phyloP scores from a whole-genome alignment of 1,140 invertebrate species.

The Drosophila funebris region DNA sequence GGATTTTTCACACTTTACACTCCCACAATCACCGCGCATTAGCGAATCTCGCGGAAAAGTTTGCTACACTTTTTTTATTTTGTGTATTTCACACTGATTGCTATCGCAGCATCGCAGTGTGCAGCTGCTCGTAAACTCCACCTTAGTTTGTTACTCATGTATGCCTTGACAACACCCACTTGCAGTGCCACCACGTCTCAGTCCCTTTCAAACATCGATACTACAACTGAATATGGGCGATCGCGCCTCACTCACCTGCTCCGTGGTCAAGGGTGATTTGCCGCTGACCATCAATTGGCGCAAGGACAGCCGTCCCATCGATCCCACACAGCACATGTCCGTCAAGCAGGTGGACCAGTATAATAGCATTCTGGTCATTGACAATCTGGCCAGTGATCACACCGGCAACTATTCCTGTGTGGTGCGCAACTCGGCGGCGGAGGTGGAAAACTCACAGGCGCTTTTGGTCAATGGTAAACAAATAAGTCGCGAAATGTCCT shows the following conservation, averaged over 20 bases:
- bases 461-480: conserved; percentile 92
- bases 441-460: conserved; percentile 89
- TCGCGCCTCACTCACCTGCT: conserved; percentile 90
- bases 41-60: neutral
- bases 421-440: conserved; percentile 89
- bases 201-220: conserved; percentile 89
- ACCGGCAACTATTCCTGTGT: conserved; percentile 91
- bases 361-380: conserved; percentile 91
- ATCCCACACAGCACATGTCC: conserved; percentile 86
- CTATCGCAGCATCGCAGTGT: neutral
- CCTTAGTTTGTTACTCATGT: conserved; percentile 37
- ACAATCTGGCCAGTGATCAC: conserved; percentile 90
- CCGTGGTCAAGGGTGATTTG: conserved; percentile 90
- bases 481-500: conserved; percentile 15
- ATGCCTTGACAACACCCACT: conserved; percentile 59
- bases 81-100: neutral
- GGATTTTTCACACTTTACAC: neutral
- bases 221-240: conserved; percentile 90
- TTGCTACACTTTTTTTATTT: conserved; percentile 4
- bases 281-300: conserved; percentile 91
- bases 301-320: conserved; percentile 89
- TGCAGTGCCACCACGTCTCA: conserved; percentile 92
- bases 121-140: neutral
- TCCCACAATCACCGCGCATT: conserved; percentile 1
- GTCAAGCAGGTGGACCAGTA: conserved; percentile 90